Percentiles rank a stretch among this genome's conserved stretches.
These are phyloP conservation scores for Pseudochirops corinnae DNA, from an alignment of 2,797 vertebrate species.

Conservation along the genomic window DNA sequence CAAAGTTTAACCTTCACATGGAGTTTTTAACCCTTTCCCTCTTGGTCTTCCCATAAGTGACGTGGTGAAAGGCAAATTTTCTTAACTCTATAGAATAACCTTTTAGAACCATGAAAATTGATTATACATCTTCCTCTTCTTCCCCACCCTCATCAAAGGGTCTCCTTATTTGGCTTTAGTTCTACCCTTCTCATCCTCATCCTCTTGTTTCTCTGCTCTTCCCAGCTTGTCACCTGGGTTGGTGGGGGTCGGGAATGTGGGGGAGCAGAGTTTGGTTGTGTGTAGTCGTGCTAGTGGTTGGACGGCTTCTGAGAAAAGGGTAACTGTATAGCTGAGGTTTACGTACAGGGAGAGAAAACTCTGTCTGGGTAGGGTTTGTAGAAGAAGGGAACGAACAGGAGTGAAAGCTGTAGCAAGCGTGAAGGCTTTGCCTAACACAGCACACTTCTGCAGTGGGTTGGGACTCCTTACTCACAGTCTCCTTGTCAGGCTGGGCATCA, in stretches of 20 bases:
- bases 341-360: slow-evolving; percentile 12
- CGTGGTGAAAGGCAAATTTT: background rate
- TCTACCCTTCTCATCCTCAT: slow-evolving; percentile 43
- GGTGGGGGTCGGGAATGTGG: background rate
- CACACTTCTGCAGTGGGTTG: background rate
- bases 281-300: slow-evolving; percentile 7
- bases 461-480: background rate
- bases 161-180: slow-evolving; percentile 13
- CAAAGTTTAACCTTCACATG: background rate
- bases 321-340: slow-evolving; percentile 14
- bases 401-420: background rate
- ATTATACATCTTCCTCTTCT: background rate
- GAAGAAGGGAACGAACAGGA: slow-evolving; percentile 7
- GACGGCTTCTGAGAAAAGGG: slow-evolving; percentile 38
- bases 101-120: background rate
- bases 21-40: slow-evolving; percentile 19
- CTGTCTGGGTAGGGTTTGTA: background rate
- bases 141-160: background rate
- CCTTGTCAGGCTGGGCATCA: background rate
- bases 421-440: background rate
- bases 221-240: background rate
- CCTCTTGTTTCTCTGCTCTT: slow-evolving; percentile 38
- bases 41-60: slow-evolving; percentile 43
- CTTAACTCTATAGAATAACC: background rate
- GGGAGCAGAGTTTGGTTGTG: slow-evolving; percentile 4